phyloP scores from a whole-genome alignment of 2,797 vertebrate species.

The Rhynchonycteris naso region DNA sequence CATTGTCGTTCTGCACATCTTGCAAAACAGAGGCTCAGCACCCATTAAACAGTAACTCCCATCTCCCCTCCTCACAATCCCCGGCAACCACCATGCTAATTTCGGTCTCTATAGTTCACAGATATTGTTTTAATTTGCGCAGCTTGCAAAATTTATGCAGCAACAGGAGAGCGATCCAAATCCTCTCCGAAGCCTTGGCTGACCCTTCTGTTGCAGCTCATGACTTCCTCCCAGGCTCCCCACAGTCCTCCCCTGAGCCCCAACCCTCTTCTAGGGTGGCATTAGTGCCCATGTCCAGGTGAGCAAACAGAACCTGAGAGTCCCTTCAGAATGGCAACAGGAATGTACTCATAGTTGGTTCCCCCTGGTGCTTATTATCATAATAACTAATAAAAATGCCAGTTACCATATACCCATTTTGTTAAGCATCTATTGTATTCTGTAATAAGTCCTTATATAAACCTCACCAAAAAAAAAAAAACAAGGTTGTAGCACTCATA shows the following conservation, averaged over 20 bases:
- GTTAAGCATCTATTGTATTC: not conserved
- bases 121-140: not conserved
- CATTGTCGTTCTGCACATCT: not conserved
- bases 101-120: not conserved
- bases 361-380: not conserved
- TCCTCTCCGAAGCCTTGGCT: not conserved
- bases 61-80: not conserved
- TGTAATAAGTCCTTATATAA: not conserved
- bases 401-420: not conserved
- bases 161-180: not conserved
- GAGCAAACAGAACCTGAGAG: not conserved
- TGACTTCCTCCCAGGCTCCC: not conserved
- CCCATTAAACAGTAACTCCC: not conserved
- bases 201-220: rapidly evolving
- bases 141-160: not conserved
- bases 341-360: not conserved
- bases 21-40: not conserved
- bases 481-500: not conserved
- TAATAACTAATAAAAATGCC: slow-evolving; percentile 6
- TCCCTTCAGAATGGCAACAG: not conserved
- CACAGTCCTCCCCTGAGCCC: not conserved
- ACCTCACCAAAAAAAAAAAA: not conserved
- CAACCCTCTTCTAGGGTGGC: not conserved
- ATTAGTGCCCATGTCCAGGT: rapidly evolving
- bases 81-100: not conserved